Evolutionary conservation across 64 coral and sea anemone genomes (phyloP), one percentile per base, ranked within the genome.

Genomic region (Exaiptasia diaphana): DNA sequence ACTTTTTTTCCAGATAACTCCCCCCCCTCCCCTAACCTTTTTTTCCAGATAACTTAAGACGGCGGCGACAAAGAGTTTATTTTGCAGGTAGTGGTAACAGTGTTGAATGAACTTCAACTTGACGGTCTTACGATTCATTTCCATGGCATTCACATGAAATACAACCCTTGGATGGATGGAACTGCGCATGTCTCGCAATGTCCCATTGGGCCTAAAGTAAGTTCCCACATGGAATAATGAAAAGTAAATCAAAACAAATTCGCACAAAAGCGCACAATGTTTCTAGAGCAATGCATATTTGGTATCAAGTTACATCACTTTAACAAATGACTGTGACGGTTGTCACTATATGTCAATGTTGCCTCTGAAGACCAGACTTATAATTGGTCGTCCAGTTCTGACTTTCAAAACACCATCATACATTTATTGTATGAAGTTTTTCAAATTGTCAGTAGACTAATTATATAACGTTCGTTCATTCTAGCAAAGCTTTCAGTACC

Each of bases 111-210:
- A 54, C 53, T 85, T 18, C 15, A 31, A 0, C 40, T 59, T 12
- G 68, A 57, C 18, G 53, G 52, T 33, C 52, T 75, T 34, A 48
- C 82, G 3, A 73, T 85, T 75, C 82, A 85, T 36, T 85, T 41
- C 21, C 82, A 85, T 46, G 82, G 82, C 4, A 60, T 85, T 74
- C 68, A 85, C 38, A 37, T 85, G 53, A 45, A 38, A 21, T 25
- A 85, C 39, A 85, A 85, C 26, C 59, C 64, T n/a, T 85, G 82
- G 82, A 85, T 85, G 82, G 82, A 85, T 64, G 82, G 82, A 34
- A 49, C 52, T 4, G 42, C 82, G 5, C 75, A 85, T 48, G 39
- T 85, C 11, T 50, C 54, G 5, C 82, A 85, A 33, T 85, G 82
- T 48, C 82, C 82, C 8, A 72, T 85, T 9, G 52, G 32, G 20